These are phyloP conservation scores for Rhyzopertha dominica DNA, from an alignment of 1,140 invertebrate genomes.

Conservation along the genomic window DNA sequence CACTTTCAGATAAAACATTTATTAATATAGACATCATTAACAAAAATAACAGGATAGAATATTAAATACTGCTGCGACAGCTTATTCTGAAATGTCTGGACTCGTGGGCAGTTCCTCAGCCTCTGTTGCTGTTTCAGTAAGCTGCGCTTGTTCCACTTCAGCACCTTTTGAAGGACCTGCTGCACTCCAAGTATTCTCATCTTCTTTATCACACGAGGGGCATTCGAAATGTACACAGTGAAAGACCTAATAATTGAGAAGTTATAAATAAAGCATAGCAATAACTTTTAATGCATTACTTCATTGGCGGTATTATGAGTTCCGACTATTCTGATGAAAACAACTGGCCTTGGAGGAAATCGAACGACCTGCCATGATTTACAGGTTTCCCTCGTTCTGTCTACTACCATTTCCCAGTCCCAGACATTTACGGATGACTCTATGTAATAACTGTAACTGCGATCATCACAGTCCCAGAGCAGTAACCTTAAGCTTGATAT, in stretches of 20 bases:
- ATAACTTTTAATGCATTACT: conserved; percentile 48
- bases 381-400: conserved; percentile 69
- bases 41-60: too few relatives aligned
- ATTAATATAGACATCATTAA: too few relatives aligned
- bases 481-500: conserved; percentile 86
- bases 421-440: conserved; percentile 91
- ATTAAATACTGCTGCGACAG: too few relatives aligned
- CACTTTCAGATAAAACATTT: too few relatives aligned
- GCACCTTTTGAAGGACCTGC: conserved; percentile 20
- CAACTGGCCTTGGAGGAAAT: conserved; percentile 78
- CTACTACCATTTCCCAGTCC: conserved; percentile 83
- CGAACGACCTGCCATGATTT: conserved; percentile 88
- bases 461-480: conserved; percentile 97
- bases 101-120: conserved; percentile 49
- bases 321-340: conserved; percentile 92
- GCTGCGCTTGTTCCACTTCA: conserved; percentile 27
- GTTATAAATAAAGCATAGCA: conserved; percentile 12
- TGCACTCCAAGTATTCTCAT: conserved; percentile 16
- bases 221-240: conserved; percentile 98
- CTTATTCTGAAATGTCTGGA: too few relatives aligned
- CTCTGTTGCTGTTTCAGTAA: conserved; percentile 53
- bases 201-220: conserved; percentile 63
- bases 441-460: conserved; percentile 93
- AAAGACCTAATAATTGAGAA: conserved; percentile 68
- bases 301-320: conserved; percentile 97